Evolutionary conservation across 2,113 vertebrate genomes (phyloP), one percentile per base, ranked within the genome.

Genomic region (Pedionomus torquatus): DNA sequence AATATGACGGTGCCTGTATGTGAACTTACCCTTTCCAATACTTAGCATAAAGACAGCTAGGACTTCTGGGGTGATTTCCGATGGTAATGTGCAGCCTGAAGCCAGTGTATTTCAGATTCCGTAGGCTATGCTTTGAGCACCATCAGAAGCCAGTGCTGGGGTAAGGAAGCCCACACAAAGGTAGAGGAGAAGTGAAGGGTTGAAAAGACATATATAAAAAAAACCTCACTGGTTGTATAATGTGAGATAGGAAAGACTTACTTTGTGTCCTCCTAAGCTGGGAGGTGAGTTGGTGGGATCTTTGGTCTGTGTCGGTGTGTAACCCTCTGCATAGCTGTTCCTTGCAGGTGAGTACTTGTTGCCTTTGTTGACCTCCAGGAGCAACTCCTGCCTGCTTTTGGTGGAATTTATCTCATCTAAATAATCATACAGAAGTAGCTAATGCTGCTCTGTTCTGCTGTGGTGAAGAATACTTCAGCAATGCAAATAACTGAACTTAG

Each of bases 401-500:
- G 30, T 55, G 71, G 44, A 57, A 13, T 58, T 3, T 11, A 15
- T 81, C 37, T 68, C 43, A n/a, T 61, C 31, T 37, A 3, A 74
- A 20, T 58, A 33, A 57, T 69, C 41, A 6, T 1, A 28, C 3
- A 70, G 76, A 39, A 58, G 41, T 7, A 70, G 58, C 57, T 72
- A 13, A 8, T 24, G 35, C 63, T 83, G 79, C 64, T 89, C 14
- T 5, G 2, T 68, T 79, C 33, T 78, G 69, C 41, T 13, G 30
- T 55, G 48, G 31, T 51, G 43, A 77, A 39, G 69, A 85, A 43
- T 63, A 20, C 49, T 92, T 84, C 11, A 63, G 48, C 64, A 85
- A 35, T 77, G 69, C 92, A 89, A 95, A 66, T 76, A 86, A 43
- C 89, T 75, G 79, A 83, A 74, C 49, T 72, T 65, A 37, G 64